phyloP scores from a whole-genome alignment of 2,797 vertebrate species.

The Fistularia commersonii region DNA sequence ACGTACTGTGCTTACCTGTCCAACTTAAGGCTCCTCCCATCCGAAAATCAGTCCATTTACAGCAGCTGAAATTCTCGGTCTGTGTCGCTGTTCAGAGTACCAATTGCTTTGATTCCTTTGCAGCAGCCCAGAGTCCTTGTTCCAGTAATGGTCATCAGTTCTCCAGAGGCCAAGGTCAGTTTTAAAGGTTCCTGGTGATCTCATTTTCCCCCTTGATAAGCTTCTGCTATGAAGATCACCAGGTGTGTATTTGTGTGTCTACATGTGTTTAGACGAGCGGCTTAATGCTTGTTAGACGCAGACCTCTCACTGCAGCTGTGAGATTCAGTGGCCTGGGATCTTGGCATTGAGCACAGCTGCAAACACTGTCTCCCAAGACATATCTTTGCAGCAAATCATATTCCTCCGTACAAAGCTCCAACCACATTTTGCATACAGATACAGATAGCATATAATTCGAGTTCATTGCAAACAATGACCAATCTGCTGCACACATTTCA shows the following conservation, averaged over 20 bases:
- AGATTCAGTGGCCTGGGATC: constrained; percentile 8
- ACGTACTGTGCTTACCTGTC: constrained; percentile 12
- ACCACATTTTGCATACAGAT: constrained; percentile 61
- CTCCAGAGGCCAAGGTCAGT: constrained; percentile 51
- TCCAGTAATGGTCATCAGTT: constrained; percentile 53
- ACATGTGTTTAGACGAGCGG: constrained; percentile 15
- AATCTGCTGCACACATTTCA: constrained; percentile 51
- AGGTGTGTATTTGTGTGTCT: constrained; percentile 19
- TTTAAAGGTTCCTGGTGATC: constrained; percentile 66
- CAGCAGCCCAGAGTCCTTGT: constrained; percentile 45
- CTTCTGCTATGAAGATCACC: constrained; percentile 8
- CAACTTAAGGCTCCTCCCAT: constrained; percentile 28
- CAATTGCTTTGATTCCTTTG: constrained; percentile 40
- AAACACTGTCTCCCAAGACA: constrained; percentile 29
- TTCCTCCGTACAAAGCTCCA: constrained; percentile 43
- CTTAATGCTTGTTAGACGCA: constrained; percentile 8
- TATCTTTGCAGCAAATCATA: constrained; percentile 38
- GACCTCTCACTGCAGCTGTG: constrained; percentile 12
- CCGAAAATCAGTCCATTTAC: constrained; percentile 35
- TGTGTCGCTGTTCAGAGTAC: constrained; percentile 16
- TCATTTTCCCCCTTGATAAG: constrained; percentile 52
- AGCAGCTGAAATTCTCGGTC: constrained; percentile 28
- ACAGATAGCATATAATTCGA: constrained; percentile 62
- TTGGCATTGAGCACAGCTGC: constrained; percentile 3
- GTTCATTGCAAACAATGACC: constrained; percentile 59